A percentile compares a stretch with the other conserved stretches of the same genome.
phyloP scores from a whole-genome alignment of 1,140 invertebrate genomes.

The Orussus abietinus region DNA sequence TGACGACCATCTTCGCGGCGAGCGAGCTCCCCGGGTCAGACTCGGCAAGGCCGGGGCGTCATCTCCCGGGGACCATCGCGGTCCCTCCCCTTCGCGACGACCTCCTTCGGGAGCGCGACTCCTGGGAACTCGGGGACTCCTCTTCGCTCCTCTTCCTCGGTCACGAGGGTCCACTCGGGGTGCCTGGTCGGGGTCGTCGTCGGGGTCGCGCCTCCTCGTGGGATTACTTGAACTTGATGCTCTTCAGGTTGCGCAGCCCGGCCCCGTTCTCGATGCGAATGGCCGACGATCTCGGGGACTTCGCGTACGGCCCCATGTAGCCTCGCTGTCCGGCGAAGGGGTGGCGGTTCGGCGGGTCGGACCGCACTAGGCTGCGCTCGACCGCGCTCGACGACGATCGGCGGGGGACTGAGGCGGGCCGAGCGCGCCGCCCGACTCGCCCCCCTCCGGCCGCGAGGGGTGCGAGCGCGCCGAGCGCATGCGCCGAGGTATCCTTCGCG shows the following conservation, averaged over 20 bases:
- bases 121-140: neutral
- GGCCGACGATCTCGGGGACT: conserved; percentile 28
- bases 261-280: conserved; percentile 36
- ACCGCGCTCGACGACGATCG: conserved; percentile 1
- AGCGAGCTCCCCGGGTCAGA: neutral
- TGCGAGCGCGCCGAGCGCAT: neutral
- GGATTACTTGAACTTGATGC: conserved; percentile 43
- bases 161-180: neutral
- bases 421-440: too few relatives aligned
- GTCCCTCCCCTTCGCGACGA: neutral
- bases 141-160: neutral
- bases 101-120: neutral
- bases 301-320: conserved; percentile 50
- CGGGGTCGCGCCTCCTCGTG: neutral
- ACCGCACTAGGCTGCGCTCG: neutral
- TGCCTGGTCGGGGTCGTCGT: conserved; percentile 4
- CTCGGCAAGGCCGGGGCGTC: too few relatives aligned
- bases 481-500: neutral
- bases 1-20: conserved; percentile 44
- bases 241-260: conserved; percentile 39
- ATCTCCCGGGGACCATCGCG: too few relatives aligned
- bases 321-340: conserved; percentile 10
- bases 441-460: neutral
- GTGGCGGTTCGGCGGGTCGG: neutral
- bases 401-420: neutral